Conservation (phyloP, 2,888 invertebrate species). For the Drosophila fungiperda region DNA sequence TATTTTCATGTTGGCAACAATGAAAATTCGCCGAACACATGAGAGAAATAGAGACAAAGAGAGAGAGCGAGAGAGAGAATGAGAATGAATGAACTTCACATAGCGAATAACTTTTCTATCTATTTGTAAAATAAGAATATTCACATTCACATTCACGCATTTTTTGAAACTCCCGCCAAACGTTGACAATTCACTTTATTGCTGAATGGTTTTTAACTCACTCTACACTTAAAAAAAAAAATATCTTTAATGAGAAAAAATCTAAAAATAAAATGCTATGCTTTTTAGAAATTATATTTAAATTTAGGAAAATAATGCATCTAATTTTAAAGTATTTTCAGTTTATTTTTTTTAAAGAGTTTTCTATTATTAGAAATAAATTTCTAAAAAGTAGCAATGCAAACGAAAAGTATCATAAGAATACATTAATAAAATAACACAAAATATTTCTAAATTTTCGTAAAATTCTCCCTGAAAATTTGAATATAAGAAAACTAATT, state of each 20-base stretch:
- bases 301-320: no score
- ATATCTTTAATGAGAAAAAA: not conserved
- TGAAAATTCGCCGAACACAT: constrained; percentile 44
- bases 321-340: no score
- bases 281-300: not conserved
- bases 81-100: constrained; percentile 7
- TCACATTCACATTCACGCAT: constrained; percentile 39
- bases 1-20: constrained; percentile 69
- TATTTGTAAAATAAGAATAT: constrained; percentile 27
- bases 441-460: not conserved
- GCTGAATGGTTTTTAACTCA: constrained; percentile 26
- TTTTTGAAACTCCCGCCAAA: constrained; percentile 36
- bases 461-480: not conserved
- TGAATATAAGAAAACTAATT: not conserved
- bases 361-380: no score
- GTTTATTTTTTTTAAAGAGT: no score
- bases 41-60: constrained; percentile 10
- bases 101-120: constrained; percentile 22
- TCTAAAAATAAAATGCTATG: not conserved
- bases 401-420: not conserved
- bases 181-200: constrained; percentile 37
- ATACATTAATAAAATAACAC: not conserved
- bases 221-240: not conserved
- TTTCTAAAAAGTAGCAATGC: no score
- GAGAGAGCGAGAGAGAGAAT: constrained; percentile 6